Percentiles rank a stretch among this genome's conserved stretches.
These are phyloP conservation scores for Macrotrachela quadricornifera DNA, from an alignment of 1,140 invertebrate species.

Conservation along the genomic window DNA sequence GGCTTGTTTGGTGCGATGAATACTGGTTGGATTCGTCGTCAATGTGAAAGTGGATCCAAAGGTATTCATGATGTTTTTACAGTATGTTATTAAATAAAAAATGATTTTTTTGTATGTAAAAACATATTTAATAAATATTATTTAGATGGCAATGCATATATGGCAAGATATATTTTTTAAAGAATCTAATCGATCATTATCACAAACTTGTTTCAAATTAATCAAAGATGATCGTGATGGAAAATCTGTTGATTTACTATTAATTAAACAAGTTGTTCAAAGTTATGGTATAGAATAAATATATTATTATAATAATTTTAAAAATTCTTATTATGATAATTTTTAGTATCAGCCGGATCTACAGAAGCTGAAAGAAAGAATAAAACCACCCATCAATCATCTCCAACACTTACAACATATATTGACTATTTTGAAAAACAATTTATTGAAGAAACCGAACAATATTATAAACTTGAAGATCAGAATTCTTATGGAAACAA, in stretches of 20 bases:
- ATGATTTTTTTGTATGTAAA: no score
- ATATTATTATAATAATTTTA: no score
- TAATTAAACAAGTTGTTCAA: constrained; percentile 70
- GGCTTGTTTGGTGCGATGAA: constrained; percentile 92
- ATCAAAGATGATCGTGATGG: constrained; percentile 86
- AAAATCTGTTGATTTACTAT: constrained; percentile 78
- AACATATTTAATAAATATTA: constrained; percentile 5
- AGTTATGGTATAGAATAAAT: constrained; percentile 43
- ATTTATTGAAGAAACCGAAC: no score
- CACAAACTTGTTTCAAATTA: constrained; percentile 80
- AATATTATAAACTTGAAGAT: no score
- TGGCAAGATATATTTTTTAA: constrained; percentile 89
- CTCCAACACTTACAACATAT: constrained; percentile 67
- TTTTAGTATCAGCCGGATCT: constrained; percentile 20
- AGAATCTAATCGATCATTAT: constrained; percentile 74
- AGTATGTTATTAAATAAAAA: constrained; percentile 22
- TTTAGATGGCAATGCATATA: constrained; percentile 67
- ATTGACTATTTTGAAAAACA: constrained; percentile 82
- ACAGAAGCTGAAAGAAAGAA: constrained; percentile 63
- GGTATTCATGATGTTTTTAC: constrained; percentile 91
- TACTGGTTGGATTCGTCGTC: constrained; percentile 88
- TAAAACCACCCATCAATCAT: constrained; percentile 43
- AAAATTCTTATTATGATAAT: background rate
- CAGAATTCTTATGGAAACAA: no score
- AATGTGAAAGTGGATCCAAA: constrained; percentile 88